phyloP scores from a whole-genome alignment of 2,888 invertebrate species.

The Schrankia costaestrigalis region DNA sequence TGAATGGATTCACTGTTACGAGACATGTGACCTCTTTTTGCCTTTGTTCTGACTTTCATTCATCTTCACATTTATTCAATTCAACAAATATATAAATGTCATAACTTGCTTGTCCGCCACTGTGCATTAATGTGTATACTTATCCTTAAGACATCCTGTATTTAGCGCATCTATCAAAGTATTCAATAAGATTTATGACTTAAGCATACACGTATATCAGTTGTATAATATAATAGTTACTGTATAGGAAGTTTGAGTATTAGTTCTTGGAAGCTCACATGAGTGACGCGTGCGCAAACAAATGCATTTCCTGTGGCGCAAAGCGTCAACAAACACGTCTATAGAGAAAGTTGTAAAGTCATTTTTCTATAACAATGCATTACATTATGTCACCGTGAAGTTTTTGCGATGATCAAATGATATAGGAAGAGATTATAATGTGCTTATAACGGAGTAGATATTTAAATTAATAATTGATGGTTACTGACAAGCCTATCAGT shows the following conservation, averaged over 20 bases:
- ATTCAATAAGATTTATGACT: conserved; percentile 12
- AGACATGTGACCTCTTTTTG: conserved; percentile 46
- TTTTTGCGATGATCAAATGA: conserved; percentile 27
- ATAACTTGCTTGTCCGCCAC: conserved; percentile 15
- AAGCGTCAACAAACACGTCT: conserved; percentile 19
- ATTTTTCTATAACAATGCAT: conserved; percentile 38
- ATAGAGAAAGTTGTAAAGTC: conserved; percentile 43
- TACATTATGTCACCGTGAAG: conserved; percentile 27
- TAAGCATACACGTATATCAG: conserved; percentile 9
- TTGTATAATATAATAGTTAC: conserved; percentile 15
- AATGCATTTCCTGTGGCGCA: conserved; percentile 35
- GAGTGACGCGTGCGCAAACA: conserved; percentile 32
- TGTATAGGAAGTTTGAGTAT: conserved; percentile 31
- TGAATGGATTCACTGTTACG: conserved; percentile 40
- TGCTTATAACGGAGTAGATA: conserved; percentile 15
- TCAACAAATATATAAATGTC: conserved; percentile 17
- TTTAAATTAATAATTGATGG: conserved; percentile 21
- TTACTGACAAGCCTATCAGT: conserved; percentile 6
- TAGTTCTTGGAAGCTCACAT: conserved; percentile 35
- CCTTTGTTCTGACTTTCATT: conserved; percentile 31
- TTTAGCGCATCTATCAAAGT: conserved; percentile 9
- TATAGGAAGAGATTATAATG: conserved; percentile 33
- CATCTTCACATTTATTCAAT: conserved; percentile 20
- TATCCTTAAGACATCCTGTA: no score
- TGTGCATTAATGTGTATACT: no score